phyloP scores from a whole-genome alignment of 2,888 invertebrate species.

The Nomada fabriciana region DNA sequence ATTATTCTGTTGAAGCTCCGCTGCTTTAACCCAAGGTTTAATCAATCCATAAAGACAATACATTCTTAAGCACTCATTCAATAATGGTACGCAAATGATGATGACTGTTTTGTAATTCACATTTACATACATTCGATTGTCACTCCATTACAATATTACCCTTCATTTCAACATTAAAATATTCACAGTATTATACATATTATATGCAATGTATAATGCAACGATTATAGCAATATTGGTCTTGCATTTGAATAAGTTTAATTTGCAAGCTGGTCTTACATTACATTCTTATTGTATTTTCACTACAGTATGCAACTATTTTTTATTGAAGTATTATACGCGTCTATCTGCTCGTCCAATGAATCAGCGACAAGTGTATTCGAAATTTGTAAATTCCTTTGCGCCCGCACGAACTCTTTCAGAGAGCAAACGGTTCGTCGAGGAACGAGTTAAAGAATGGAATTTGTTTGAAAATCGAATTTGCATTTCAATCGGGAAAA shows the following conservation, averaged over 20 bases:
- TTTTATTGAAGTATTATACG: not conserved
- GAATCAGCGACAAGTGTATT: not conserved
- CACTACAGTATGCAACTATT: not conserved
- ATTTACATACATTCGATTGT: slow-evolving; percentile 1
- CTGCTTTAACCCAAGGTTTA: slow-evolving; percentile 3
- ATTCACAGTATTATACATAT: not conserved
- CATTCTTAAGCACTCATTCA: not conserved
- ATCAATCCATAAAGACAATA: slow-evolving; percentile 13
- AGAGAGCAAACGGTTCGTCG: not conserved
- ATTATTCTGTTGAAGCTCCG: slow-evolving; percentile 1
- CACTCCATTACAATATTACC: not conserved
- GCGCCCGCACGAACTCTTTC: not conserved
- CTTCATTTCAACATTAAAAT: not conserved
- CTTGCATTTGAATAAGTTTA: not conserved
- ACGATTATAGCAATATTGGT: not conserved
- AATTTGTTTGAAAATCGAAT: not conserved
- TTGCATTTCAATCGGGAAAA: slow-evolving; percentile 1
- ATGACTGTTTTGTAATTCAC: slow-evolving; percentile 5
- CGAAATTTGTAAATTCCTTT: slow-evolving; percentile 25
- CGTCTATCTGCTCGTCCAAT: not conserved
- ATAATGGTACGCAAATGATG: not conserved
- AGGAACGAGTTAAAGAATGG: not conserved
- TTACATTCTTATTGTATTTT: not conserved
- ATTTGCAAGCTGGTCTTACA: no score
- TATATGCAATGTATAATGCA: not conserved